Evolutionary conservation across 2,113 vertebrate species (phyloP).

Genomic region (Burhinus oedicnemus): DNA sequence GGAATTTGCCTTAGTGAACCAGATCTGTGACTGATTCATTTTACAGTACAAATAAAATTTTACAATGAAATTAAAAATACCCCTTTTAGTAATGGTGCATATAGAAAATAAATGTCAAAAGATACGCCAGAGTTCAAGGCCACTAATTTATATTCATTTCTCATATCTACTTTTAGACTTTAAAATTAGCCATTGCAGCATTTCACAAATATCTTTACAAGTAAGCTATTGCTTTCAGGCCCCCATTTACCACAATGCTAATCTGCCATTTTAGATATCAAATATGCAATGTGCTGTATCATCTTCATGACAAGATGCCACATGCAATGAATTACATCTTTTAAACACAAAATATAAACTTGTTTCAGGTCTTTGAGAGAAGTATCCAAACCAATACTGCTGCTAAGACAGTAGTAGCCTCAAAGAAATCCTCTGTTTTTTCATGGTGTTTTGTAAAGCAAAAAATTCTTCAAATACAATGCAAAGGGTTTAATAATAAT

Average conservation of each 20-base stretch:
- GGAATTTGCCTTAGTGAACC: not conserved
- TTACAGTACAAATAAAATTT: not conserved
- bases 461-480: not conserved
- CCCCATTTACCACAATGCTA: not conserved
- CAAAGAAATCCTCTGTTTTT: not conserved
- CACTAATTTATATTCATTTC: not conserved
- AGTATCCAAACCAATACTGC: not conserved
- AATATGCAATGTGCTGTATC: not conserved
- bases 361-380: not conserved
- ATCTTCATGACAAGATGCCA: not conserved
- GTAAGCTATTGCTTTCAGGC: not conserved
- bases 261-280: not conserved
- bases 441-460: not conserved
- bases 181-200: not conserved
- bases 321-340: not conserved
- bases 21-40: not conserved
- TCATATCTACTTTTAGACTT: not conserved
- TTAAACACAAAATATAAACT: not conserved
- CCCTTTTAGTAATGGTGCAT: not conserved
- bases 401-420: not conserved
- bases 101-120: not conserved
- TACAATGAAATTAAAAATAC: not conserved
- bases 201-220: not conserved
- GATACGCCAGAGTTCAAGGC: not conserved
- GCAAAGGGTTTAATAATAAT: not conserved